Conservation (phyloP, 1,140 invertebrate species). For the Bombus turneri region DNA sequence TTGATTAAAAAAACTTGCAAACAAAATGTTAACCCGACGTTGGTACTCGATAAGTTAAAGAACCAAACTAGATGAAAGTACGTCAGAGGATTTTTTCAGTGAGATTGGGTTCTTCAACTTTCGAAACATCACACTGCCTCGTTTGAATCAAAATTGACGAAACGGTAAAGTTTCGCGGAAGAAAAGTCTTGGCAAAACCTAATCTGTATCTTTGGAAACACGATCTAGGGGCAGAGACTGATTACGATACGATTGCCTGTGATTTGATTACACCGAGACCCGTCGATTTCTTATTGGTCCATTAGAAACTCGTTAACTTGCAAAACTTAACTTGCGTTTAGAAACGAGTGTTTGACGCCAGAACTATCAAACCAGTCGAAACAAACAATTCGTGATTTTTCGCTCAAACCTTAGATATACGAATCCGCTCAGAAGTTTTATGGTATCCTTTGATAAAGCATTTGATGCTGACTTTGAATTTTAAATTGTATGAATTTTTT, state of each 20-base stretch:
- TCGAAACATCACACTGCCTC: background rate
- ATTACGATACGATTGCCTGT: slow-evolving; percentile 16
- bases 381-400: background rate
- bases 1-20: no score
- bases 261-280: background rate
- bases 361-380: background rate
- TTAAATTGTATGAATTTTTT: no score
- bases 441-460: accelerated
- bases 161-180: background rate
- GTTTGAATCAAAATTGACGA: slow-evolving; percentile 2
- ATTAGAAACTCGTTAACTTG: slow-evolving; percentile 6
- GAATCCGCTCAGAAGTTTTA: no score
- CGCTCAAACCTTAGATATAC: no score
- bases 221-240: background rate
- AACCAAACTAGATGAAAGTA: no score
- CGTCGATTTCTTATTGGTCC: slow-evolving; percentile 19
- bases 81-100: background rate
- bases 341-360: background rate
- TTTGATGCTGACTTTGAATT: no score
- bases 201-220: background rate
- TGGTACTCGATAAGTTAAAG: no score
- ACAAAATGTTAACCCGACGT: no score
- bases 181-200: background rate
- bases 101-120: background rate
- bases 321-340: background rate